Evolutionary conservation across 2,888 invertebrate species (phyloP).

Genomic region (Amphipyra berbera): DNA sequence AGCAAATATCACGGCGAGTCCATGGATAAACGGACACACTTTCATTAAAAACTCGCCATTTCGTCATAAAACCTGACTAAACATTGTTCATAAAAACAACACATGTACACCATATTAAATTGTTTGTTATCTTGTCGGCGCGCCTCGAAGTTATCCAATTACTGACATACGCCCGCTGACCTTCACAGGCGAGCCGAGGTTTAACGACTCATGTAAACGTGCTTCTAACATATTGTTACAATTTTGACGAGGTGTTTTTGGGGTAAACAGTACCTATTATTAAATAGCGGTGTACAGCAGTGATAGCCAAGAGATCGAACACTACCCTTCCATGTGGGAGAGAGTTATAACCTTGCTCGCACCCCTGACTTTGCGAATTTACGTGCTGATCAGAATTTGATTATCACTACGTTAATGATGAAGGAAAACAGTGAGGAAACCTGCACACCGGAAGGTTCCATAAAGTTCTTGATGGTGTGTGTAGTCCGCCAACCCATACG

Average conservation of each 20-base stretch:
- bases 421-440: too few relatives aligned
- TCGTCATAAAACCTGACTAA: not conserved
- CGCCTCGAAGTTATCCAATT: constrained; percentile 52
- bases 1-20: too few relatives aligned
- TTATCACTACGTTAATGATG: too few relatives aligned
- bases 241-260: constrained; percentile 3
- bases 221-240: constrained; percentile 5
- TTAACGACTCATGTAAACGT: constrained; percentile 31
- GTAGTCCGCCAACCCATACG: too few relatives aligned
- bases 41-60: constrained; percentile 5
- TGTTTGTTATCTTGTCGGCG: constrained; percentile 31
- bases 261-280: not conserved
- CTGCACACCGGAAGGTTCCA: too few relatives aligned
- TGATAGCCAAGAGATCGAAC: too few relatives aligned
- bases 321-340: too few relatives aligned
- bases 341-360: too few relatives aligned
- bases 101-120: constrained; percentile 30
- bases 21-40: not conserved
- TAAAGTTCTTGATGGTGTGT: too few relatives aligned
- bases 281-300: not conserved
- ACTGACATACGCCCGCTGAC: constrained; percentile 24
- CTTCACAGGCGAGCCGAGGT: constrained; percentile 21
- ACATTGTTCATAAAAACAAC: constrained; percentile 9
- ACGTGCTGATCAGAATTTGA: too few relatives aligned
- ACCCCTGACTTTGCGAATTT: too few relatives aligned